Evolutionary conservation across 2,113 vertebrate genomes (phyloP).

Genomic region (Nibea coibor): DNA sequence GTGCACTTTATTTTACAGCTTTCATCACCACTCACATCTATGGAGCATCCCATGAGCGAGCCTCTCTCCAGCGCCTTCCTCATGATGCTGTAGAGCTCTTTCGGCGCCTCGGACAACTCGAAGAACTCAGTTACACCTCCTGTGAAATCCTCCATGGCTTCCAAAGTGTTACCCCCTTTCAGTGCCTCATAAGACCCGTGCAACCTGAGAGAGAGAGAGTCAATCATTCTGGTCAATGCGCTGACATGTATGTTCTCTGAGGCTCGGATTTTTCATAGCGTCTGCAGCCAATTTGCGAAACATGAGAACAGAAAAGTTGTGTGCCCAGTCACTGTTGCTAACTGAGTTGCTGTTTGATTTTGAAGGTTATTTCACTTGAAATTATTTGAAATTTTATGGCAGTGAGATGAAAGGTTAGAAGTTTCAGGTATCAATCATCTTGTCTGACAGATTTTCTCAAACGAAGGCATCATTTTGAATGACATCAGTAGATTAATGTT

Average conservation of each 20-base stretch:
- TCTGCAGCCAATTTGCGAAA: constrained; percentile 23
- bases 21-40: constrained; percentile 88
- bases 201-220: constrained; percentile 84
- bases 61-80: constrained; percentile 94
- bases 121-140: constrained; percentile 97
- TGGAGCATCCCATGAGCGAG: constrained; percentile 97
- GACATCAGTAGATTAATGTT: neutral
- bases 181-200: constrained; percentile 97
- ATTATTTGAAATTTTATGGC: neutral
- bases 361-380: neutral
- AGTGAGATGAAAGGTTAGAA: neutral
- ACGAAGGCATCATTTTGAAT: neutral
- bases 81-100: constrained; percentile 93
- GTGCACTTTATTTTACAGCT: neutral
- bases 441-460: constrained; percentile 1
- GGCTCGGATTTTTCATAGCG: neutral
- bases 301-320: neutral
- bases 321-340: neutral
- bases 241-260: neutral
- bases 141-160: constrained; percentile 99
- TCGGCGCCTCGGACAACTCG: constrained; percentile 91
- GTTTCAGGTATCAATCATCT: neutral
- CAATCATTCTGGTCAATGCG: neutral
- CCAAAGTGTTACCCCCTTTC: constrained; percentile 96
- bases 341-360: neutral